These are phyloP conservation scores for Hesperophylax magnus DNA, from an alignment of 1,140 invertebrate genomes.

Conservation along the genomic window DNA sequence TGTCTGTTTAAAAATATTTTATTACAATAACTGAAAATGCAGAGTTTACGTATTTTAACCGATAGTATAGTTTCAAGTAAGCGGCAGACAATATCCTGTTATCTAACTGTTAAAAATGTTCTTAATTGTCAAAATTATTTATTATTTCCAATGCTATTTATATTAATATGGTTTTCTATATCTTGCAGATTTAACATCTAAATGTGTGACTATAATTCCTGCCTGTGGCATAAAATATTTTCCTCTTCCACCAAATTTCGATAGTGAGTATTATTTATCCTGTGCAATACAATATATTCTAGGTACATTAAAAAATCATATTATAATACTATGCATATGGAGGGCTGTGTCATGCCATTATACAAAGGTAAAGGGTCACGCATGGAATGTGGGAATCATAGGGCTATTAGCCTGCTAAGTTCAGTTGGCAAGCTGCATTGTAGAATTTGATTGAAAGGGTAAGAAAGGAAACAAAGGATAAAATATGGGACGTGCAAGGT, in stretches of 20 bases:
- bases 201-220: slow-evolving; percentile 58
- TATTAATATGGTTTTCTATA: slow-evolving; percentile 23
- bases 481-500: too few relatives aligned
- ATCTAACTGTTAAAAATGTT: too few relatives aligned
- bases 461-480: too few relatives aligned
- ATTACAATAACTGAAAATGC: not conserved
- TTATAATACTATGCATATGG: too few relatives aligned
- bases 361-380: too few relatives aligned
- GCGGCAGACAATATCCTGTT: not conserved
- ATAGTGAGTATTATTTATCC: slow-evolving; percentile 66
- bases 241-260: slow-evolving; percentile 72
- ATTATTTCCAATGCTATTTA: not conserved
- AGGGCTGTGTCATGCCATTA: too few relatives aligned
- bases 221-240: slow-evolving; percentile 76
- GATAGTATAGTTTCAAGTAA: slow-evolving; percentile 9
- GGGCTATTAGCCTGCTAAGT: too few relatives aligned
- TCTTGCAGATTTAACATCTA: slow-evolving; percentile 17
- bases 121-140: too few relatives aligned
- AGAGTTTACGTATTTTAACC: slow-evolving; percentile 26
- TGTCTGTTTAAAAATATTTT: slow-evolving; percentile 4
- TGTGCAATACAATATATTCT: not conserved
- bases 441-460: too few relatives aligned
- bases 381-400: too few relatives aligned
- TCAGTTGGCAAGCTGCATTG: too few relatives aligned
- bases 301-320: not conserved